Percentiles rank a stretch among this genome's conserved stretches.
Conservation (phyloP, 2,797 vertebrate species). For the Sebastes nivosus region DNA sequence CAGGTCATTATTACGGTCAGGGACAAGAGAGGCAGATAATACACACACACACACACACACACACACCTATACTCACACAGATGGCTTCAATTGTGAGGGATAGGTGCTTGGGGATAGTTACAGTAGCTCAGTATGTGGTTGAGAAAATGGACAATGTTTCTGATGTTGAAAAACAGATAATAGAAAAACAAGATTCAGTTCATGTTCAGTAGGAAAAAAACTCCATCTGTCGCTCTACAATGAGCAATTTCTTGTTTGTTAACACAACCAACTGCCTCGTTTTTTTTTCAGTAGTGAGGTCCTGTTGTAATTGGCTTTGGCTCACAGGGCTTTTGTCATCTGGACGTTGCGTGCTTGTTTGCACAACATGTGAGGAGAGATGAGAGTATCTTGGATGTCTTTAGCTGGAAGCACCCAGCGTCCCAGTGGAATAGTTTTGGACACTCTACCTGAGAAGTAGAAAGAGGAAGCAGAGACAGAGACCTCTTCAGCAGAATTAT, state of each 20-base stretch:
- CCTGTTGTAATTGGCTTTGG: slow-evolving; percentile 40
- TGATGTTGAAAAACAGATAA: not conserved
- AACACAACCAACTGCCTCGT: slow-evolving; percentile 12
- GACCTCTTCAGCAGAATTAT: slow-evolving; percentile 6
- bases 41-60: not conserved
- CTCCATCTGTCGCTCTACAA: not conserved
- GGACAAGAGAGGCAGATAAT: slow-evolving; percentile 17
- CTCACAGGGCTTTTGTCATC: slow-evolving; percentile 54
- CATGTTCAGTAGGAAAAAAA: not conserved
- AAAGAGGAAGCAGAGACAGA: not conserved
- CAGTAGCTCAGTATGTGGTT: not conserved
- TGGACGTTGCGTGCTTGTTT: slow-evolving; percentile 44
- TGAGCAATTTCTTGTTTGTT: slow-evolving; percentile 15
- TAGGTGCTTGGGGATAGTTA: not conserved
- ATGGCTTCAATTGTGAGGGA: slow-evolving; percentile 3
- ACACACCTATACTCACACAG: not conserved
- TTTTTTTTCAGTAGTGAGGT: slow-evolving; percentile 9
- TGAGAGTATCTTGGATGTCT: slow-evolving; percentile 41
- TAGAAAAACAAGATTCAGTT: not conserved
- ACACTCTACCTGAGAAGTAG: not conserved
- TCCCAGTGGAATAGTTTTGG: slow-evolving; percentile 29
- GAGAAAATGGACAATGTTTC: not conserved
- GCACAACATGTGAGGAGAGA: slow-evolving; percentile 31
- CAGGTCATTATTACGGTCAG: slow-evolving; percentile 58
- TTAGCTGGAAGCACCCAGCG: slow-evolving; percentile 35